These are phyloP conservation scores for Eufriesea mexicana DNA, from an alignment of 1,140 invertebrate genomes.

Conservation along the genomic window DNA sequence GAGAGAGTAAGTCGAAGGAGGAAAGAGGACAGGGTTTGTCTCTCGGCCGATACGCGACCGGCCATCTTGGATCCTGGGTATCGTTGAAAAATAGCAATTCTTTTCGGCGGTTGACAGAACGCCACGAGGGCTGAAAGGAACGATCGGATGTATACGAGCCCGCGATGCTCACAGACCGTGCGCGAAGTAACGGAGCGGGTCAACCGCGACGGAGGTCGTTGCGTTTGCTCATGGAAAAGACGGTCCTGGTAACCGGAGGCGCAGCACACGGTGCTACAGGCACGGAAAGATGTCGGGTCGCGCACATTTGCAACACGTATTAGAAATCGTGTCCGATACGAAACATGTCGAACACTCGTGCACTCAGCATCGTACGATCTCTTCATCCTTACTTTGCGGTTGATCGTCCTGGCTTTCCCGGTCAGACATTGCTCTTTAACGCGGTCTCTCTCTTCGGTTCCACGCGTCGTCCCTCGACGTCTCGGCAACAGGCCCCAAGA, in stretches of 20 bases:
- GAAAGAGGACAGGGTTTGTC: slow-evolving; percentile 60
- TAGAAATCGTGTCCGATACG: background rate
- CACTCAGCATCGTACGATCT: background rate
- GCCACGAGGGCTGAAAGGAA: slow-evolving; percentile 64
- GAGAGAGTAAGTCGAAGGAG: slow-evolving; percentile 37
- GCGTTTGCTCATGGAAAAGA: slow-evolving; percentile 39
- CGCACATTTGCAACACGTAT: slow-evolving; percentile 35
- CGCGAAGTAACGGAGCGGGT: slow-evolving; percentile 19
- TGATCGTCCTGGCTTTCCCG: slow-evolving; percentile 85
- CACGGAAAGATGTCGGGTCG: slow-evolving; percentile 50
- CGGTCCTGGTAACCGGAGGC: slow-evolving; percentile 45
- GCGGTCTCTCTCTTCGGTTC: slow-evolving; percentile 67
- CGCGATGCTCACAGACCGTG: slow-evolving; percentile 22
- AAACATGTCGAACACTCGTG: slow-evolving; percentile 11
- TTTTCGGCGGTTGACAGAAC: slow-evolving; percentile 70
- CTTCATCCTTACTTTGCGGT: slow-evolving; percentile 82
- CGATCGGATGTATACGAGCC: slow-evolving; percentile 33
- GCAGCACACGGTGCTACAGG: slow-evolving; percentile 36
- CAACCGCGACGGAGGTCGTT: slow-evolving; percentile 12
- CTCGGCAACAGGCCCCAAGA: slow-evolving; percentile 57
- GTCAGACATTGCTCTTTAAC: slow-evolving; percentile 82
- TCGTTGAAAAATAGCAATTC: slow-evolving; percentile 74
- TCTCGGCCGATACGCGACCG: slow-evolving; percentile 68
- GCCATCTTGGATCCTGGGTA: slow-evolving; percentile 78
- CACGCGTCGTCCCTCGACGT: slow-evolving; percentile 63